Evolutionary conservation across 2,888 invertebrate species (phyloP).

Genomic region (Mactromeris polynyma): DNA sequence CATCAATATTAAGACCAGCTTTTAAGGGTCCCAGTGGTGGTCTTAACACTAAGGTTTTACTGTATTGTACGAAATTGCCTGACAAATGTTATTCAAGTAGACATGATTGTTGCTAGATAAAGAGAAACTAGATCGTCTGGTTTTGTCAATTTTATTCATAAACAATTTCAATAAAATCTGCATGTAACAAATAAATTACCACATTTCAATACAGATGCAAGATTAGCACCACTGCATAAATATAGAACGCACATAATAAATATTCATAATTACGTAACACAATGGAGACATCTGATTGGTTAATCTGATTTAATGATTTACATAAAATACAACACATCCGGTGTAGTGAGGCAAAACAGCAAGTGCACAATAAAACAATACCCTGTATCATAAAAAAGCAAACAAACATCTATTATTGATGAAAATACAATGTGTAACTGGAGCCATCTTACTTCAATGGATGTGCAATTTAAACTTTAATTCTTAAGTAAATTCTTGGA

Average conservation of each 20-base stretch:
- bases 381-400: not conserved
- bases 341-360: not conserved
- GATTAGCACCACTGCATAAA: constrained; percentile 58
- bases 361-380: not conserved
- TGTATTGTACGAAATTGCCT: no score
- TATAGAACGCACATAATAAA: constrained; percentile 23
- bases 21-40: no score
- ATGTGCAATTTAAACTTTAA: not conserved
- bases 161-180: constrained; percentile 36
- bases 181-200: constrained; percentile 39
- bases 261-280: not conserved
- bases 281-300: constrained; percentile 1
- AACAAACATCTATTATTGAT: not conserved
- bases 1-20: no score
- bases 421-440: not conserved
- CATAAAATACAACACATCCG: constrained; percentile 9
- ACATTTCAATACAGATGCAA: constrained; percentile 22
- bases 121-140: not conserved
- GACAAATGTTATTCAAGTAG: no score
- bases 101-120: not conserved
- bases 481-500: not conserved
- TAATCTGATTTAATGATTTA: constrained; percentile 19
- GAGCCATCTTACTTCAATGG: not conserved
- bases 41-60: no score
- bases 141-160: constrained; percentile 30